Evolutionary conservation across 2,797 vertebrate species (phyloP).

Genomic region (Dendrocincla fuliginosa): DNA sequence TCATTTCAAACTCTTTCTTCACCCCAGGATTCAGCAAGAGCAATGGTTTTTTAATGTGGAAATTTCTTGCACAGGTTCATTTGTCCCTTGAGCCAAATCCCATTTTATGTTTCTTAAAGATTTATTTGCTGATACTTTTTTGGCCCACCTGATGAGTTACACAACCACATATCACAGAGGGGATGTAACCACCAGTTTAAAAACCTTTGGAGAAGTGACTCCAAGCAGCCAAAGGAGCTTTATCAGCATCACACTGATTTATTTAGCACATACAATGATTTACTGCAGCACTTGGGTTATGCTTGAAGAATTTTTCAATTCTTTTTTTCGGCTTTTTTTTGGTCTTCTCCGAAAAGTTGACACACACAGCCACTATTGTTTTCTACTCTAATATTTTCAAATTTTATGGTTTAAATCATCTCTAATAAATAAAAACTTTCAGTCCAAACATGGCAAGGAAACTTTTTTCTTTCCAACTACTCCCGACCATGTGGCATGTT

Average conservation of each 20-base stretch:
- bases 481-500: neutral
- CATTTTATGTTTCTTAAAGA: constrained; percentile 66
- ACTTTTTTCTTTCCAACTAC: constrained; percentile 1
- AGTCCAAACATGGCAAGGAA: constrained; percentile 17
- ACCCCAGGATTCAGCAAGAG: constrained; percentile 60
- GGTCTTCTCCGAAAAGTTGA: constrained; percentile 3
- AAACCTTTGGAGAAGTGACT: constrained; percentile 32
- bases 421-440: constrained; percentile 33
- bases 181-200: constrained; percentile 41
- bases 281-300: constrained; percentile 21
- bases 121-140: constrained; percentile 75
- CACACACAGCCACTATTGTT: constrained; percentile 42
- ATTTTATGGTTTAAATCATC: constrained; percentile 32
- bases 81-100: constrained; percentile 69
- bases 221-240: constrained; percentile 28
- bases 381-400: constrained; percentile 39
- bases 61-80: constrained; percentile 72
- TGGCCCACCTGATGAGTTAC: constrained; percentile 70
- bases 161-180: constrained; percentile 60
- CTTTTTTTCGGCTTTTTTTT: neutral
- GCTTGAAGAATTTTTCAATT: neutral
- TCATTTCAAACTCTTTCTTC: constrained; percentile 72
- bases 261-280: constrained; percentile 43
- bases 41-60: constrained; percentile 80
- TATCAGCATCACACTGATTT: constrained; percentile 59